A percentile compares a stretch with the other conserved stretches of the same genome.
Evolutionary conservation across 2,113 vertebrate species (phyloP).

Genomic region (Myotis lucifugus): DNA sequence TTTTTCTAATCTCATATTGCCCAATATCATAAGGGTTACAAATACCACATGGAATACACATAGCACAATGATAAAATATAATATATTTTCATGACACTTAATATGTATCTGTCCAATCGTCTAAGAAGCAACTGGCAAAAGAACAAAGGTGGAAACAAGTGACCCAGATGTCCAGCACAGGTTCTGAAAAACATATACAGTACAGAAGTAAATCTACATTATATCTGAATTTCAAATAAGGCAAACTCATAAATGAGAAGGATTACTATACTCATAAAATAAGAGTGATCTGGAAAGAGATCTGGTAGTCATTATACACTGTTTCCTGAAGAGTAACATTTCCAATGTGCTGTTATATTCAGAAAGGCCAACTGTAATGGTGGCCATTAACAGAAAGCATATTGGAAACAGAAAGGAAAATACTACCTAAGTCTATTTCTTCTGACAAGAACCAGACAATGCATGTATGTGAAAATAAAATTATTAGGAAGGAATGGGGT

Average conservation of each 20-base stretch:
- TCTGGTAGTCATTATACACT: conserved; percentile 61
- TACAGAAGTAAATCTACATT: conserved; percentile 59
- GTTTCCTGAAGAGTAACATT: conserved; percentile 53
- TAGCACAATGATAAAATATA: conserved; percentile 34
- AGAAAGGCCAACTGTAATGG: conserved; percentile 52
- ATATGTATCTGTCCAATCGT: conserved; percentile 26
- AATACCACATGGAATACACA: conserved; percentile 51
- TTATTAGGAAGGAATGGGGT: background rate
- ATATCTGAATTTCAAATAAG: conserved; percentile 68
- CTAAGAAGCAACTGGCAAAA: conserved; percentile 64
- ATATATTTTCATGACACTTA: conserved; percentile 48
- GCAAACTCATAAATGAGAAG: conserved; percentile 65
- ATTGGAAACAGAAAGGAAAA: conserved; percentile 57
- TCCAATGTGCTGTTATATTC: conserved; percentile 9
- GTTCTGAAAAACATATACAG: conserved; percentile 54
- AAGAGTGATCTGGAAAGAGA: conserved; percentile 59
- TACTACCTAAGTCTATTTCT: conserved; percentile 55
- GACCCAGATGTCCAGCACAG: conserved; percentile 56
- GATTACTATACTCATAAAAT: conserved; percentile 57
- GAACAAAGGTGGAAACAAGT: conserved; percentile 64
- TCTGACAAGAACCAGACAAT: conserved; percentile 60
- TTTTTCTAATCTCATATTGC: conserved; percentile 32
- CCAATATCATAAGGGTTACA: conserved; percentile 46
- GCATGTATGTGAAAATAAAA: conserved; percentile 61
- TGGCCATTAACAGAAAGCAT: conserved; percentile 57